Percentiles rank a stretch among this genome's conserved stretches.
Evolutionary conservation across 2,113 vertebrate species (phyloP).

Genomic region (Atherinomorus stipes): DNA sequence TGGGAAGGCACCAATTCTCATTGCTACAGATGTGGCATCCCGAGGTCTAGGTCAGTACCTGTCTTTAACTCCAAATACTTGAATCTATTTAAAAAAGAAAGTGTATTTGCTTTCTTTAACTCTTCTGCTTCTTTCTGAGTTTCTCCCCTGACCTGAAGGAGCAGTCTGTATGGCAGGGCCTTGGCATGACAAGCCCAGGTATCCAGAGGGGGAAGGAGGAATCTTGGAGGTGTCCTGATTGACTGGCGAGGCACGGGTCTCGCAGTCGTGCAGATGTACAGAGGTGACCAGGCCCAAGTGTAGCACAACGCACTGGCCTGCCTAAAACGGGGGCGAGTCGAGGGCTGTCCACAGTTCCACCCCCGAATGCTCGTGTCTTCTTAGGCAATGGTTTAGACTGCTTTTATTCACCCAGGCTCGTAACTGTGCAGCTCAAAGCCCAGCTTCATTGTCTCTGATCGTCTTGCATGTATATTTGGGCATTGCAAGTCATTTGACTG

Average conservation of each 20-base stretch:
- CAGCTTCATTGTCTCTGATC: slow-evolving; percentile 84
- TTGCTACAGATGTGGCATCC: slow-evolving; percentile 98
- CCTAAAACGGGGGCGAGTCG: slow-evolving; percentile 89
- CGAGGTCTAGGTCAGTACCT: slow-evolving; percentile 98
- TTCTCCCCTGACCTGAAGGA: slow-evolving; percentile 97
- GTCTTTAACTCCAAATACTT: slow-evolving; percentile 31
- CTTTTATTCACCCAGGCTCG: slow-evolving; percentile 86
- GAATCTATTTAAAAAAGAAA: slow-evolving; percentile 88
- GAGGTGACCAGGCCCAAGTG: slow-evolving; percentile 93
- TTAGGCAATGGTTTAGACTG: slow-evolving; percentile 86
- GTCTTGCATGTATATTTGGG: slow-evolving; percentile 91
- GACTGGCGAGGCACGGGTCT: slow-evolving; percentile 96
- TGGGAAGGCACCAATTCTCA: slow-evolving; percentile 98
- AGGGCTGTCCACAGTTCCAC: slow-evolving; percentile 85
- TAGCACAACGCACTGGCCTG: slow-evolving; percentile 93
- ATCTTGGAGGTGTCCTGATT: slow-evolving; percentile 98
- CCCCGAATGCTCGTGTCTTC: slow-evolving; percentile 85
- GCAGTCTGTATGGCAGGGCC: slow-evolving; percentile 99
- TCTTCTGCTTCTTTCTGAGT: slow-evolving; percentile 97
- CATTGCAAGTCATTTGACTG: slow-evolving; percentile 72
- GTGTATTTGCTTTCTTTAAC: slow-evolving; percentile 99
- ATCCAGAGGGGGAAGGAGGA: slow-evolving; percentile 99
- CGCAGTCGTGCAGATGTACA: slow-evolving; percentile 94
- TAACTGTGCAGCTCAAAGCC: slow-evolving; percentile 84
- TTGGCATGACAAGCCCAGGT: slow-evolving; percentile 99